These are phyloP conservation scores for Brachystomella parvula DNA, from an alignment of 1,140 invertebrate genomes.

Conservation along the genomic window DNA sequence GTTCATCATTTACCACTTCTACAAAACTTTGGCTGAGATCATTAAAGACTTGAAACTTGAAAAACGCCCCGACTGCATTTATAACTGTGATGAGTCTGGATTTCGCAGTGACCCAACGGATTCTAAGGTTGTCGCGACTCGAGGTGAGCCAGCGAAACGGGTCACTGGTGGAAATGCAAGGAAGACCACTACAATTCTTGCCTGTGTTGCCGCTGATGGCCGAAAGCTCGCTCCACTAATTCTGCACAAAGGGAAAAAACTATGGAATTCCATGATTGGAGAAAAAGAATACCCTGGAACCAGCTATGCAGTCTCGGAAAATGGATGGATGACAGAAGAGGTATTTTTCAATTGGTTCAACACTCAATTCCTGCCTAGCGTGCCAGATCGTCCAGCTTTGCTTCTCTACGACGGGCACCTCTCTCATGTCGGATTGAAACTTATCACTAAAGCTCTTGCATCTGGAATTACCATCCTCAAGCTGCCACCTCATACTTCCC, in stretches of 20 bases:
- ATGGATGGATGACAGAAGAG: slow-evolving; percentile 41
- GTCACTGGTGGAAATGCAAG: slow-evolving; percentile 39
- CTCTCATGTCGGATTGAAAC: slow-evolving; percentile 39
- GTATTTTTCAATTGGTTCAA: slow-evolving; percentile 40
- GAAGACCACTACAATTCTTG: slow-evolving; percentile 39
- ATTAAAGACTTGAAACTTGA: slow-evolving; percentile 33
- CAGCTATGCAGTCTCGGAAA: slow-evolving; percentile 38
- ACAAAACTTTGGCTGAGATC: slow-evolving; percentile 35
- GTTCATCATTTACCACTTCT: slow-evolving; percentile 40
- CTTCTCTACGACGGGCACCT: slow-evolving; percentile 42
- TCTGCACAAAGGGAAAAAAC: slow-evolving; percentile 39
- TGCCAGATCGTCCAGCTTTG: slow-evolving; percentile 38
- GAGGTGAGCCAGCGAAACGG: slow-evolving; percentile 38
- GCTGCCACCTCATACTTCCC: slow-evolving; percentile 40
- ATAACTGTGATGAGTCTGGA: slow-evolving; percentile 41
- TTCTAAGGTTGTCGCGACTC: slow-evolving; percentile 40
- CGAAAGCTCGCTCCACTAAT: slow-evolving; percentile 39
- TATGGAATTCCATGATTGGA: slow-evolving; percentile 33
- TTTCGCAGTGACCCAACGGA: slow-evolving; percentile 39
- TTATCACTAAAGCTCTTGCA: slow-evolving; percentile 38
- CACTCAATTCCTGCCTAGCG: slow-evolving; percentile 29
- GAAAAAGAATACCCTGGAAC: slow-evolving; percentile 38
- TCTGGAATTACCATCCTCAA: slow-evolving; percentile 38
- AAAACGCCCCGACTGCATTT: slow-evolving; percentile 38
- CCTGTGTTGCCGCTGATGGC: slow-evolving; percentile 39